Percentiles rank a stretch among this genome's conserved stretches.
These are phyloP conservation scores for Antechinus stuartii DNA, from an alignment of 2,113 vertebrate genomes.

Conservation along the genomic window DNA sequence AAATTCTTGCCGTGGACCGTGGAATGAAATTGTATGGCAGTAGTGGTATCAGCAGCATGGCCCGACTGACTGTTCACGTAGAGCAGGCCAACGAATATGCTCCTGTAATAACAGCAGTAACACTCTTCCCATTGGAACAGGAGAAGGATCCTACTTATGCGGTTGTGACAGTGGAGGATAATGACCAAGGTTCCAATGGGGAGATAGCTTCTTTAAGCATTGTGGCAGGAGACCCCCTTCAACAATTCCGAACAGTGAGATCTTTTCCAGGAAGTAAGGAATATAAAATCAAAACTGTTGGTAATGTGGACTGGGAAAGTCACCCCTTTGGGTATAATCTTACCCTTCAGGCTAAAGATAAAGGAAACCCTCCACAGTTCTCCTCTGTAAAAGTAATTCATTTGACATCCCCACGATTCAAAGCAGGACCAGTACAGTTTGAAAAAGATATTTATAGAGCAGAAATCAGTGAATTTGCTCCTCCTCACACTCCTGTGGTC, in stretches of 20 bases:
- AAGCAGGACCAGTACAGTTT: constrained; percentile 91
- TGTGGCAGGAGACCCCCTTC: constrained; percentile 93
- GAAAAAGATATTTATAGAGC: constrained; percentile 93
- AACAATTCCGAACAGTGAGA: constrained; percentile 93
- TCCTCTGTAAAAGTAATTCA: constrained; percentile 93
- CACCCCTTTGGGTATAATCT: constrained; percentile 96
- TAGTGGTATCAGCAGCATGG: constrained; percentile 98
- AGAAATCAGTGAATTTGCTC: constrained; percentile 95
- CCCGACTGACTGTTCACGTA: constrained; percentile 91
- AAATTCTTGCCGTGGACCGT: constrained; percentile 96
- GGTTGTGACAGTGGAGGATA: constrained; percentile 93
- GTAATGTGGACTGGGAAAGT: constrained; percentile 92
- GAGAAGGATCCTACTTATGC: constrained; percentile 93
- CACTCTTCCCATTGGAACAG: constrained; percentile 87
- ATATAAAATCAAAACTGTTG: constrained; percentile 93
- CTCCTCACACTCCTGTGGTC: constrained; percentile 92
- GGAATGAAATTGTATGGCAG: constrained; percentile 97
- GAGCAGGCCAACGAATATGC: constrained; percentile 95
- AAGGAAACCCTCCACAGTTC: constrained; percentile 93
- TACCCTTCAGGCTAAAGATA: constrained; percentile 97
- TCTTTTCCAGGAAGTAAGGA: constrained; percentile 94
- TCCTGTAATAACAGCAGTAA: constrained; percentile 90
- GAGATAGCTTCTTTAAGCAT: constrained; percentile 95
- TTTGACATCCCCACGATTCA: constrained; percentile 91
- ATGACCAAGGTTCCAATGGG: constrained; percentile 92